Evolutionary conservation across 2,113 vertebrate genomes (phyloP).

Genomic region (Eira barbara): DNA sequence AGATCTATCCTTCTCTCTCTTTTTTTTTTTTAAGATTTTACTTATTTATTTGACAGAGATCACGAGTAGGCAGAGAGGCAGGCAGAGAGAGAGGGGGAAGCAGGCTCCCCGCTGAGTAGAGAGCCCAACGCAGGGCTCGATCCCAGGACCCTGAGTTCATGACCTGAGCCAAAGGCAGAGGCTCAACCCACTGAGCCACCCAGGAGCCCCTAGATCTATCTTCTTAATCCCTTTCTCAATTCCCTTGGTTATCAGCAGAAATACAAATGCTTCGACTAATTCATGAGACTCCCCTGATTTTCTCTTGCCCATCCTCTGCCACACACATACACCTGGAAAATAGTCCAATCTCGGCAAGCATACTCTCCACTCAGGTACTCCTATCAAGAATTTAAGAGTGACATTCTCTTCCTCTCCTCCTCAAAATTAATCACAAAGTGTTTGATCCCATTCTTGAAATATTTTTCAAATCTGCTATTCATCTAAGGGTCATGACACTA

Average conservation of each 20-base stretch:
- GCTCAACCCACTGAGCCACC: no score
- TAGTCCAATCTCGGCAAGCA: not conserved
- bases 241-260: not conserved
- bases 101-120: no score
- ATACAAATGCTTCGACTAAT: not conserved
- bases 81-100: no score
- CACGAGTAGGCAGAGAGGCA: no score
- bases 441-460: not conserved
- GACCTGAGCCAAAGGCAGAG: no score
- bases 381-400: not conserved
- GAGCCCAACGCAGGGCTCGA: accelerated
- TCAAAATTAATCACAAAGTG: not conserved
- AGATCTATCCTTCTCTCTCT: not conserved
- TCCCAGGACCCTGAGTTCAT: no score
- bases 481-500: not conserved
- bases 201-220: not conserved
- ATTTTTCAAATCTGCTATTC: not conserved
- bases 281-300: not conserved
- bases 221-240: not conserved
- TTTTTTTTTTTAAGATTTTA: no score
- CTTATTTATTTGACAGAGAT: no score
- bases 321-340: not conserved
- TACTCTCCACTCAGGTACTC: not conserved
- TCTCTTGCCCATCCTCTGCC: not conserved
- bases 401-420: not conserved